These are phyloP conservation scores for Elymnias hypermnestra DNA, from an alignment of 1,140 invertebrate genomes.

Conservation along the genomic window DNA sequence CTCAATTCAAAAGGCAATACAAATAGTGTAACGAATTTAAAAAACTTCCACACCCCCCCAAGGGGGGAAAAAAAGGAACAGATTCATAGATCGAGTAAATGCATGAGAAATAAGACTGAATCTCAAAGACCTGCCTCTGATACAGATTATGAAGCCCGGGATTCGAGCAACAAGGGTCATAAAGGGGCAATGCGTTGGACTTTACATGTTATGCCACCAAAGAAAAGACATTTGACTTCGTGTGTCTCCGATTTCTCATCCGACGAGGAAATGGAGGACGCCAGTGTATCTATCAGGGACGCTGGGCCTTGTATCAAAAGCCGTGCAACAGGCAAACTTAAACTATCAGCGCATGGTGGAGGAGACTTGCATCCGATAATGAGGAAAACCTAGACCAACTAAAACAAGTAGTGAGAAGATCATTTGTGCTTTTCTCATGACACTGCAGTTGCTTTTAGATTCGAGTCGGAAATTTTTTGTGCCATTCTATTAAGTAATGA, in stretches of 20 bases:
- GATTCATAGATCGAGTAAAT: slow-evolving; percentile 41
- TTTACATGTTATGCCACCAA: slow-evolving; percentile 52
- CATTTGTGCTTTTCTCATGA: background rate
- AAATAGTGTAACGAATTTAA: slow-evolving; percentile 61
- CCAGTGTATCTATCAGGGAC: slow-evolving; percentile 41
- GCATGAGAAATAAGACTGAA: slow-evolving; percentile 41
- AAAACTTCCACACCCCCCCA: slow-evolving; percentile 69
- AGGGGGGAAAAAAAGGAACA: slow-evolving; percentile 70
- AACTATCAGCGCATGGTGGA: slow-evolving; percentile 58
- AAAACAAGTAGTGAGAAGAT: background rate
- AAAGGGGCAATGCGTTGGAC: slow-evolving; percentile 56
- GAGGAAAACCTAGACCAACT: slow-evolving; percentile 44
- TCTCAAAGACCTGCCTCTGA: slow-evolving; percentile 52
- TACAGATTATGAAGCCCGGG: slow-evolving; percentile 54
- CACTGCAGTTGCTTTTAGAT: too few relatives aligned
- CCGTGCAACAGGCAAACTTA: slow-evolving; percentile 41
- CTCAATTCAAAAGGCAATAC: slow-evolving; percentile 50
- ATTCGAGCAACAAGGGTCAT: slow-evolving; percentile 28
- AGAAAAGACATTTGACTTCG: slow-evolving; percentile 54
- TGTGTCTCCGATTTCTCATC: slow-evolving; percentile 63
- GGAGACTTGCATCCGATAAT: slow-evolving; percentile 60
- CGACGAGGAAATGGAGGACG: slow-evolving; percentile 51
- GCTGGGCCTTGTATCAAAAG: slow-evolving; percentile 48
- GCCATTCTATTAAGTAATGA: too few relatives aligned
- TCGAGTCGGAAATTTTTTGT: too few relatives aligned